Base-by-base conservation (phyloP, 2,888 invertebrate genomes). In the Acleris holmiana region DNA sequence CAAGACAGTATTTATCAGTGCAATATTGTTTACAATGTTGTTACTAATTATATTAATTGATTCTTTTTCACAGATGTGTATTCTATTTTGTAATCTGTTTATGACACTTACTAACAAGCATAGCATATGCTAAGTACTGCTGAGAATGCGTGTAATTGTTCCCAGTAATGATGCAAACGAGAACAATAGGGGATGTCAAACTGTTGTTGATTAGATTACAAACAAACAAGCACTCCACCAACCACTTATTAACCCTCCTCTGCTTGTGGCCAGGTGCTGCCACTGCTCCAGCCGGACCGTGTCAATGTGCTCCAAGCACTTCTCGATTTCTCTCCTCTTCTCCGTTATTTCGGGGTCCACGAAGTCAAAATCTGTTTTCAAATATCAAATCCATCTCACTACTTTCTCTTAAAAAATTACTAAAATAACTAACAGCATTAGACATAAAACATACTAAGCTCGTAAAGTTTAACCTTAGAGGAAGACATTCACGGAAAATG, bases 231-330 rank as follows among this genome's bases (percentile, higher is more conserved):
- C 47, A 54, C 47, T 64, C 41, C 61, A 73, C 80, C 75, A 71
- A 95, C 95, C 95, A 83, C 93, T 94, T 53, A 96, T 94, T 69
- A 96, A 86, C 15, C 96, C 96, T 74, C 94, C 94, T 78, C 94
- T 94, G 55, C 94, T 93, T 49, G 92, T 90, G 1, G 96, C 96
- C 71, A 95, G 93, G 68, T 84, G 75, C 76, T 93, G 93, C 94
- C 95, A 95, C 69, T 91, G 87, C 70, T 94, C 90, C 68, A 94
- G 76, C 61, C 82, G 83, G 8, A 90, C 84, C 18, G 88, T 78
- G 67, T 93, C 85, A 18, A 91, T 80, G 71, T 92, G 85, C 53
- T 82, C 78, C 51, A 95, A 80, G 62, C 94, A 93, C 74, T 90
- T 85, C 77, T 95, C 95, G 69, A 96, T 95, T 70, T 89, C 82